Conservation (phyloP, 2,797 vertebrate genomes). For the Toxotes lorentzi region DNA sequence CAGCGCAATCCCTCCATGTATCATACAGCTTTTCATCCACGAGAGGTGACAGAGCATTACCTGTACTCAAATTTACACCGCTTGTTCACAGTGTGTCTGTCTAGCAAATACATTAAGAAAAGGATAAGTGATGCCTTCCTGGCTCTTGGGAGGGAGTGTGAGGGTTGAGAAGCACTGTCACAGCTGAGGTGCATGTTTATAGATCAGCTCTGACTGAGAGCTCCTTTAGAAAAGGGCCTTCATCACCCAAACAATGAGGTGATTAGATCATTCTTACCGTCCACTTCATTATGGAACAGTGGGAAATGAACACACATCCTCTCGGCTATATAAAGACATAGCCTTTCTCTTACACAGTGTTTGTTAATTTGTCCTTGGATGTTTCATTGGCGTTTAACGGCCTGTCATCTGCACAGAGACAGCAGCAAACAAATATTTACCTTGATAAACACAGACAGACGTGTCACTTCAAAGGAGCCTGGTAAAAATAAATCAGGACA, state of each 20-base stretch:
- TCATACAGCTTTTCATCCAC: constrained; percentile 41
- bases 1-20: constrained; percentile 29
- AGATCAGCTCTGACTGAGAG: constrained; percentile 67
- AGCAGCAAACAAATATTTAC: constrained; percentile 63
- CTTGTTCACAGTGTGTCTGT: constrained; percentile 21
- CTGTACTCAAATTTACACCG: constrained; percentile 30
- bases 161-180: constrained; percentile 33
- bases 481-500: constrained; percentile 35
- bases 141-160: constrained; percentile 34
- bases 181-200: constrained; percentile 63
- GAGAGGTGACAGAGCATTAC: constrained; percentile 41
- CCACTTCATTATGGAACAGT: constrained; percentile 60
- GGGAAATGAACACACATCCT: constrained; percentile 13
- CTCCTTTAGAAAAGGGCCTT: constrained; percentile 58
- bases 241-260: constrained; percentile 53
- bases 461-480: constrained; percentile 46
- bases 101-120: constrained; percentile 17
- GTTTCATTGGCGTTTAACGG: constrained; percentile 52
- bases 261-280: constrained; percentile 68
- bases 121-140: constrained; percentile 39
- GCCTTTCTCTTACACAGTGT: constrained; percentile 2
- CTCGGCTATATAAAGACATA: constrained; percentile 4
- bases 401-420: constrained; percentile 52
- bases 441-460: constrained; percentile 49
- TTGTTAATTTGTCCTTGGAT: constrained; percentile 50